Conservation (phyloP, 2,888 invertebrate genomes). For the Ichneumoninae sp. region DNA sequence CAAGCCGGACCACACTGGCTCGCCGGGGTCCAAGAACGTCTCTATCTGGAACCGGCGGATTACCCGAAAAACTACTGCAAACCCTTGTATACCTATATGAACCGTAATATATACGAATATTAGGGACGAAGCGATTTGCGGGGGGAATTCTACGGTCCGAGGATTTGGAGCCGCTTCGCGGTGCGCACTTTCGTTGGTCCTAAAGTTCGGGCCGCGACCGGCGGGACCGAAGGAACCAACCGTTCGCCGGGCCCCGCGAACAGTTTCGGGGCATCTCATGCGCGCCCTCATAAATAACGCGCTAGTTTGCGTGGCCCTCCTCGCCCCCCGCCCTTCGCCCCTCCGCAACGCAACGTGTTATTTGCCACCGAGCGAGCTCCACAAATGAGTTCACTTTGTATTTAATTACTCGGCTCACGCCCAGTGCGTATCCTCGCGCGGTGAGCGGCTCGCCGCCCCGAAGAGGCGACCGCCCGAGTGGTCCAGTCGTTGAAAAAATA, state of each 20-base stretch:
- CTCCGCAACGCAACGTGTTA: conserved; percentile 78
- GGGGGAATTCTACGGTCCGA: conserved; percentile 11
- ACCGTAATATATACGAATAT: conserved; percentile 4
- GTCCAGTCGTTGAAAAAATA: conserved; percentile 32
- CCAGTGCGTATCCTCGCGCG: conserved; percentile 79
- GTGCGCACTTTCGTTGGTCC: not conserved
- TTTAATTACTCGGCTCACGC: conserved; percentile 83
- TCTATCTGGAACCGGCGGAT: conserved; percentile 56
- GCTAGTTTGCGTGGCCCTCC: conserved; percentile 71
- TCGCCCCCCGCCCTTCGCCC: not conserved
- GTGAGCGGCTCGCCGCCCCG: conserved; percentile 63
- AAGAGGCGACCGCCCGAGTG: conserved; percentile 35
- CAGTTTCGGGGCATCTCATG: conserved; percentile 28
- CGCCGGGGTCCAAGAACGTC: conserved; percentile 68
- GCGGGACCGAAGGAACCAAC: not conserved
- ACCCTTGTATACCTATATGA: not conserved
- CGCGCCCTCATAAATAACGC: conserved; percentile 79
- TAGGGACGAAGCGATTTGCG: conserved; percentile 70
- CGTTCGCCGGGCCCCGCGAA: not conserved
- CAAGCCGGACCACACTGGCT: conserved; percentile 59
- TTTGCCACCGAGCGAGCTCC: conserved; percentile 81
- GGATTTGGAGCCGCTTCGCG: not conserved
- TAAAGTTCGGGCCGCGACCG: not conserved
- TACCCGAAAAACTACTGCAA: conserved; percentile 13
- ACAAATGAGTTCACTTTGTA: conserved; percentile 83